These are phyloP conservation scores for Heliconius cydno DNA, from an alignment of 2,888 invertebrate species.

Conservation along the genomic window DNA sequence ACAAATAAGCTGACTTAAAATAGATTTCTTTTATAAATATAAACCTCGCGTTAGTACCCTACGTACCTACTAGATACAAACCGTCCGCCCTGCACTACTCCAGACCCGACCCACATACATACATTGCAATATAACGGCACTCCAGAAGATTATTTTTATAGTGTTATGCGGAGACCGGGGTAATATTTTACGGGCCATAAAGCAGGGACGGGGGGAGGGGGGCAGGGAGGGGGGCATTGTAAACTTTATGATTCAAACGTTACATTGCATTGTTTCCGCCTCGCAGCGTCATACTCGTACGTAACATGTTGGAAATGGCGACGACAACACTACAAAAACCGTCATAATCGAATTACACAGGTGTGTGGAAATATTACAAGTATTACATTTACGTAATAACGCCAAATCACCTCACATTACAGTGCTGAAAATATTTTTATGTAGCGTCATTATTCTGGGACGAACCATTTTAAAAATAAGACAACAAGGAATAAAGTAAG, in stretches of 20 bases:
- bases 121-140: conserved; percentile 37
- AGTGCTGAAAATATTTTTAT: background rate
- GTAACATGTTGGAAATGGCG: conserved; percentile 16
- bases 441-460: background rate
- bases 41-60: background rate
- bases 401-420: background rate
- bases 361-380: conserved; percentile 6
- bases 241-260: conserved; percentile 51
- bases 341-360: conserved; percentile 23
- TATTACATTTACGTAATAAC: conserved; percentile 14
- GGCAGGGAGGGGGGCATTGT: conserved; percentile 56
- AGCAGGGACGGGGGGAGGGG: conserved; percentile 49
- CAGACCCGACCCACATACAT: conserved; percentile 22
- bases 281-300: conserved; percentile 10
- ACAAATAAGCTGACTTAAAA: background rate
- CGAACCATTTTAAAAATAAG: no score
- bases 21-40: background rate
- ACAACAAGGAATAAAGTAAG: background rate
- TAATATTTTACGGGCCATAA: conserved; percentile 72
- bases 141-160: conserved; percentile 48
- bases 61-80: no score
- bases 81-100: background rate
- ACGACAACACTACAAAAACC: conserved; percentile 16
- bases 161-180: conserved; percentile 55
- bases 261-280: conserved; percentile 60